These are phyloP conservation scores for Hyposmocoma kahamanoa DNA, from an alignment of 1,140 invertebrate genomes.

Conservation along the genomic window DNA sequence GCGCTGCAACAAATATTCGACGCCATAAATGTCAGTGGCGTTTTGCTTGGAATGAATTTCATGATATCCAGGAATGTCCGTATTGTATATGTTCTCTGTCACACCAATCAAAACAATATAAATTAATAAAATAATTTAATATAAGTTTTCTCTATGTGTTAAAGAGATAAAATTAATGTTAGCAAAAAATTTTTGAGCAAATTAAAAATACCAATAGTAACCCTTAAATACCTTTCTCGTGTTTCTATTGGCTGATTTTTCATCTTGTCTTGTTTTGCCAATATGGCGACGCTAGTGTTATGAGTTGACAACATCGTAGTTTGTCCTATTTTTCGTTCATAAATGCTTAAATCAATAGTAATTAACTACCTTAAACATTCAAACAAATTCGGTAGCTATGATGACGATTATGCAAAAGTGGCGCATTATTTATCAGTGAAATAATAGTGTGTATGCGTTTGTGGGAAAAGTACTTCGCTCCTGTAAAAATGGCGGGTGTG, in stretches of 20 bases:
- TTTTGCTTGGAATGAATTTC: background rate
- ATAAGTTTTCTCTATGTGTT: background rate
- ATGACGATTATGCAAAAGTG: constrained; percentile 44
- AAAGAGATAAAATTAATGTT: background rate
- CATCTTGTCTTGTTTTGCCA: constrained; percentile 59
- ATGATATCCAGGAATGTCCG: background rate
- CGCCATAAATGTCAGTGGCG: background rate
- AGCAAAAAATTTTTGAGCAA: background rate
- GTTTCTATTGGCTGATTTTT: constrained; percentile 46
- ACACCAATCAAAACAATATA: too few species aligned
- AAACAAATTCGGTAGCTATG: constrained; percentile 47
- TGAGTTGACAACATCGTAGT: constrained; percentile 73
- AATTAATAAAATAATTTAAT: too few species aligned
- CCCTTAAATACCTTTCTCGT: constrained; percentile 3
- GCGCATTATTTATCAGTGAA: constrained; percentile 22
- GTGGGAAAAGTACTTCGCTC: constrained; percentile 63
- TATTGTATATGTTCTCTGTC: too few species aligned
- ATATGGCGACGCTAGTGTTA: constrained; percentile 69
- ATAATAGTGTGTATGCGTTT: constrained; percentile 45
- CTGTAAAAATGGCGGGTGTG: constrained; percentile 73
- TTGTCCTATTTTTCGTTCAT: constrained; percentile 63
- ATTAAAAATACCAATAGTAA: background rate
- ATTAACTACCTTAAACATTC: constrained; percentile 58
- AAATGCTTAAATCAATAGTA: constrained; percentile 46
- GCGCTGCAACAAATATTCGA: too few species aligned